Conservation (phyloP, 2,797 vertebrate genomes). For the Eidolon dupreanum region DNA sequence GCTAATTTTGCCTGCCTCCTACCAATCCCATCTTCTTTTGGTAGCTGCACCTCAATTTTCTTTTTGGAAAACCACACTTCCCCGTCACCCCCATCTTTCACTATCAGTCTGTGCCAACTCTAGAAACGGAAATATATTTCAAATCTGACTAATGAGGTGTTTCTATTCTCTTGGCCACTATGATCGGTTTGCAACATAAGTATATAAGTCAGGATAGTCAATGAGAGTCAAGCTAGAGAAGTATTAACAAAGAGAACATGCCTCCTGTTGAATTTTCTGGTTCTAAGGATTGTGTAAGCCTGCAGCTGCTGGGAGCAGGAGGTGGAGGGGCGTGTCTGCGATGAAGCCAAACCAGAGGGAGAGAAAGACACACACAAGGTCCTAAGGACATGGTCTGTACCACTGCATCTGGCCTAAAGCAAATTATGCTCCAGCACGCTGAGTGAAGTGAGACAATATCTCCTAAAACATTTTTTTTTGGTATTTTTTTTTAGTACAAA, state of each 20-base stretch:
- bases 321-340: neutral
- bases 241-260: neutral
- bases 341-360: neutral
- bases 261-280: neutral
- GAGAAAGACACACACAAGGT: neutral
- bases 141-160: neutral
- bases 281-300: neutral
- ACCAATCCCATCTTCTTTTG: neutral
- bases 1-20: neutral
- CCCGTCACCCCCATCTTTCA: neutral
- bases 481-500: neutral
- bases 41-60: neutral
- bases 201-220: neutral
- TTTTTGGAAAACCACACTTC: neutral
- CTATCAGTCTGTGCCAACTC: neutral
- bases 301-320: neutral
- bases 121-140: neutral
- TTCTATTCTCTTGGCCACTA: neutral
- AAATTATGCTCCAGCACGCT: neutral
- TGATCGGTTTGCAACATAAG: neutral
- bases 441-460: neutral
- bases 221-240: neutral
- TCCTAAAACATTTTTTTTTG: neutral
- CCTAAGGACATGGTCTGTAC: neutral
- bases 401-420: neutral